Evolutionary conservation across 2,113 vertebrate species (phyloP).

Genomic region (Trachemys scripta): DNA sequence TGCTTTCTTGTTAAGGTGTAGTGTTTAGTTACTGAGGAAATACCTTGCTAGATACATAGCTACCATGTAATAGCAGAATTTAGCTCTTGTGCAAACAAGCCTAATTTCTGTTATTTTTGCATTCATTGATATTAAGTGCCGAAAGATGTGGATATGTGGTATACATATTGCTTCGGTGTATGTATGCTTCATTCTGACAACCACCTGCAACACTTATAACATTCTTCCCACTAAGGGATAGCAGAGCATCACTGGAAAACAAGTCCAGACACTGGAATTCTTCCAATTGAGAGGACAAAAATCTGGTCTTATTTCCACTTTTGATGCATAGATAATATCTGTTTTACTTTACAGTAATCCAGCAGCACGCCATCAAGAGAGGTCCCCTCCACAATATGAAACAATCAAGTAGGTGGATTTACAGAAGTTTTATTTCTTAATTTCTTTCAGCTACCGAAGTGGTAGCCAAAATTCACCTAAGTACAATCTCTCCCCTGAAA

Average conservation of each 20-base stretch:
- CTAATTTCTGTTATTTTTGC: neutral
- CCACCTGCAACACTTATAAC: neutral
- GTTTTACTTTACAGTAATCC: conserved; percentile 41
- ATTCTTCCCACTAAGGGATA: neutral
- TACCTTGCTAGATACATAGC: neutral
- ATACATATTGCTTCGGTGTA: accelerated
- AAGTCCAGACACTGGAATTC: neutral
- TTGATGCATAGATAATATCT: neutral
- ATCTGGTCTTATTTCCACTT: neutral
- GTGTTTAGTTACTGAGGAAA: neutral
- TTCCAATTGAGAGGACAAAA: neutral
- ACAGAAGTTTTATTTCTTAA: conserved; percentile 21
- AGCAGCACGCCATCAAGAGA: neutral
- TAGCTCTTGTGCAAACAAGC: accelerated
- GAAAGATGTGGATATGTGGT: neutral
- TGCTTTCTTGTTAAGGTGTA: neutral
- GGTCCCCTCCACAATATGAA: neutral
- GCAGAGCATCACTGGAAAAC: neutral
- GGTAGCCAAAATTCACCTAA: neutral
- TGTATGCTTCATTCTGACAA: neutral
- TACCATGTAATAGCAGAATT: neutral
- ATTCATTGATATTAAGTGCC: neutral
- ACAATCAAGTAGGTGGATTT: conserved; percentile 19
- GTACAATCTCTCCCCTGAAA: conserved; percentile 9
- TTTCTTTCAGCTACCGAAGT: neutral